Base-by-base conservation (phyloP, 2,888 invertebrate species). In the Laspeyria flexula region DNA sequence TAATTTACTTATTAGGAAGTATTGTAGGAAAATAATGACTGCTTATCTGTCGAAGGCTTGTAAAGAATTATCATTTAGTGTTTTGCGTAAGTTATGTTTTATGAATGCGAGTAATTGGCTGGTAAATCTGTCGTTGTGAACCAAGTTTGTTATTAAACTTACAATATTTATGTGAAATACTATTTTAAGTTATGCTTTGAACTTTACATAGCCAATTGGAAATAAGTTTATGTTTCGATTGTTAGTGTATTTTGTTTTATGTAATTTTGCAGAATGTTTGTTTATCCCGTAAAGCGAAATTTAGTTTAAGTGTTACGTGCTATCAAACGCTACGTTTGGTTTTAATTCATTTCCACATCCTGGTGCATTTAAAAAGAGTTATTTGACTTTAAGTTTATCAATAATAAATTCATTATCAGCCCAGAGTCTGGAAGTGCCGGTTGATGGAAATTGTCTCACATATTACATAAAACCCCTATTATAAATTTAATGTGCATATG, bases 71-170 rank as follows among this genome's bases (percentile, higher is more conserved):
- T 21, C 5, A 27, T 30, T 35, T 46, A 13, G 25, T 25, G 11
- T 18, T 16, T 34, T 34, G 21, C 18, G 18, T 37, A 23, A 3
- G 4, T 16, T 16, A 10, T 11, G n/a, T 18, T 18, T 15, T 31
- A 39, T 39, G 31, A 12, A 33, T 34, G 27, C 18, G 18, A 21
- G 21, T 48, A 48, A 48, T 48, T 43, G 42, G 48, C 30, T 43
- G 37, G 23, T 48, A 48, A 48, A 48, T 27, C 30, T 42, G 48
- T 42, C 48, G 16, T 30, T 23, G 45, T 25, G 3, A 13, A 13
- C 5, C 33, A 18, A 13, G 16, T 37, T 38, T 30, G 21, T 38
- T 38, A 45, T 21, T 38, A 21, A 23, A 16, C 23, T 27, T 18
- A 30, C 29, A 29, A 29, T 29, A 35, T 47, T 47, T 47, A 41